phyloP scores from a whole-genome alignment of 2,888 invertebrate species.

The Erannis defoliaria region DNA sequence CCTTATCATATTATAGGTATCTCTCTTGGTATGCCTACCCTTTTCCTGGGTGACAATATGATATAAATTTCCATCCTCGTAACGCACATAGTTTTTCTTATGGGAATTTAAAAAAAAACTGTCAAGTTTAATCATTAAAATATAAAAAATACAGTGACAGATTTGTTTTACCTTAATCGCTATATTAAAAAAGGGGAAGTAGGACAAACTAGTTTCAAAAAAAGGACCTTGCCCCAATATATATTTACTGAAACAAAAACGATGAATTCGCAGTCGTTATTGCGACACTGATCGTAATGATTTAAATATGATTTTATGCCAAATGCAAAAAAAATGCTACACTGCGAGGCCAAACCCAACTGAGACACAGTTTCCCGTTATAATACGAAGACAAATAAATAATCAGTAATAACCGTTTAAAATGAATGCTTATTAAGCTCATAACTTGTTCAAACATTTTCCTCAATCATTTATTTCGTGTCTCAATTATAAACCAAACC shows the following conservation, averaged over 20 bases:
- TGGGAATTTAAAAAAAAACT: too few relatives aligned
- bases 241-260: not conserved
- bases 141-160: too few relatives aligned
- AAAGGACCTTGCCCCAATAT: not conserved
- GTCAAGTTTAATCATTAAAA: too few relatives aligned
- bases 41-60: too few relatives aligned
- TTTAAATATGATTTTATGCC: conserved; percentile 7
- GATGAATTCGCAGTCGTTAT: not conserved
- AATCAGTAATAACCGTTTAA: conserved; percentile 6
- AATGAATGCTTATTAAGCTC: conserved; percentile 18
- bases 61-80: too few relatives aligned
- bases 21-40: too few relatives aligned
- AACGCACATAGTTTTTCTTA: too few relatives aligned
- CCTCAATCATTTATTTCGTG: conserved; percentile 13
- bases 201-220: not conserved
- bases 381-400: conserved; percentile 18
- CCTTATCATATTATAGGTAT: too few relatives aligned
- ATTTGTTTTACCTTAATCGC: too few relatives aligned
- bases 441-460: conserved; percentile 24
- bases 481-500: conserved; percentile 5
- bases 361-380: conserved; percentile 20
- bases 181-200: not conserved
- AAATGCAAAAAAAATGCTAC: conserved; percentile 9
- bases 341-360: conserved; percentile 10
- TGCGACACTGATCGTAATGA: conserved; percentile 9